Base-by-base conservation (phyloP, 2,113 vertebrate genomes). In the Apeltes quadracus region DNA sequence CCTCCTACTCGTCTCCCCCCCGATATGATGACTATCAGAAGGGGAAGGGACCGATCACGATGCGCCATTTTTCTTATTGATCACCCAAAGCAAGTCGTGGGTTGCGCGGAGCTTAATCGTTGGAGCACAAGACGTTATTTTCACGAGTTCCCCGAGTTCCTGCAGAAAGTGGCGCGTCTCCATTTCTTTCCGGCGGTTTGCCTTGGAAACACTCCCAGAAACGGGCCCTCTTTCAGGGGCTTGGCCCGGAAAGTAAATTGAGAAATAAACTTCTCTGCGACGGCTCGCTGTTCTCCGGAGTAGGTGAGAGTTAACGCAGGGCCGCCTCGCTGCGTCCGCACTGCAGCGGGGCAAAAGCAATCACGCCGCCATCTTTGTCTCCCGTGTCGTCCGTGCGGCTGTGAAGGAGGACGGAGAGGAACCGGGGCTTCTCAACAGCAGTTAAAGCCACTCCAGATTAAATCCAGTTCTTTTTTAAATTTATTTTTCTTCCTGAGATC, bases 131-230 rank as follows among this genome's bases (percentile, higher is more conserved):
- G 64, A 70, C 75, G 34, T 79, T 89, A 81, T 89, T 91, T 90
- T 84, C 87, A 73, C 61, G 57, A 72, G 69, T 73, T 32, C 27
- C 34, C 51, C 7, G 29, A 23, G 58, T 55, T 78, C 73, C 75
- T 72, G 63, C 41, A 54, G 59, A 77, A 62, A 90, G 70, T 22
- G 23, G 61, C 12, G n/a, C 72, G 84, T 84, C 80, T 76, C 54
- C 78, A 79, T 84, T 78, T 78, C 84, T 77, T 84, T 74, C 2
- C 29, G 7, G 53, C 43, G 72, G 77, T 89, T 89, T 87, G 71
- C 81, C 46, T 89, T 92, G 92, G 89, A 90, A 32, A 36, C 56
- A 3, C 53, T 87, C 89, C 90, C 84, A 84, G 89, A 84, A 74
- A 76, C 25, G 32, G 43, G 13, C 70, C 56, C 64, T 70, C 27